phyloP scores from a whole-genome alignment of 2,888 invertebrate species.

The Ischnus inquisitorius region DNA sequence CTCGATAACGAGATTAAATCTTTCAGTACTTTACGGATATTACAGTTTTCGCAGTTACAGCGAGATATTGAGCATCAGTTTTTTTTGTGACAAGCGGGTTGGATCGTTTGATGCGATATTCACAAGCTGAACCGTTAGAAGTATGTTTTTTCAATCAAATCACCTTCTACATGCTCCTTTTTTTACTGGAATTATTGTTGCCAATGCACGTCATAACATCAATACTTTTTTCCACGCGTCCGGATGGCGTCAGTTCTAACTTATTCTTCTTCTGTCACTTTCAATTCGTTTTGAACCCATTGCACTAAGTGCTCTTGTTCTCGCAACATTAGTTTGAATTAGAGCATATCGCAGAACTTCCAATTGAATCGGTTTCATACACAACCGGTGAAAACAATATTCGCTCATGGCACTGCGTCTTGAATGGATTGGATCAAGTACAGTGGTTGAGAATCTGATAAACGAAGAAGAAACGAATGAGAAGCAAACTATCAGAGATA shows the following conservation, averaged over 20 bases:
- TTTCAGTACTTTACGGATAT: background rate
- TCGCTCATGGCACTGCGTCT: background rate
- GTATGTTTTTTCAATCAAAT: too few relatives aligned
- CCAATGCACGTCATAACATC: constrained; percentile 1
- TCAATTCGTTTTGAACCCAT: constrained; percentile 10
- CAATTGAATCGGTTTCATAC: background rate
- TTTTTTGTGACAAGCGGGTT: too few relatives aligned
- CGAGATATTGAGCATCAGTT: background rate
- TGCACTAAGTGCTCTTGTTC: background rate
- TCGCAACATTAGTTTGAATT: background rate
- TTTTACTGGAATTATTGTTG: background rate
- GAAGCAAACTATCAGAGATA: background rate
- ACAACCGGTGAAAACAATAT: constrained; percentile 9
- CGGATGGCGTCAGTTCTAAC: background rate
- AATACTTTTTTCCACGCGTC: constrained; percentile 18
- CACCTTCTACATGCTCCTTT: too few relatives aligned
- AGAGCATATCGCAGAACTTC: background rate
- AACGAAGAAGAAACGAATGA: background rate
- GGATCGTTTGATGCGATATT: too few relatives aligned
- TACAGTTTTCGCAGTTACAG: background rate
- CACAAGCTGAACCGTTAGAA: too few relatives aligned
- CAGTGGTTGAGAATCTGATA: background rate
- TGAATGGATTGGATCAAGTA: background rate
- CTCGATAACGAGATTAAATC: constrained; percentile 18
- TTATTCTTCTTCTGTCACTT: background rate